Evolutionary conservation across 2,113 vertebrate genomes (phyloP).

Genomic region (Phaethon lepturus): DNA sequence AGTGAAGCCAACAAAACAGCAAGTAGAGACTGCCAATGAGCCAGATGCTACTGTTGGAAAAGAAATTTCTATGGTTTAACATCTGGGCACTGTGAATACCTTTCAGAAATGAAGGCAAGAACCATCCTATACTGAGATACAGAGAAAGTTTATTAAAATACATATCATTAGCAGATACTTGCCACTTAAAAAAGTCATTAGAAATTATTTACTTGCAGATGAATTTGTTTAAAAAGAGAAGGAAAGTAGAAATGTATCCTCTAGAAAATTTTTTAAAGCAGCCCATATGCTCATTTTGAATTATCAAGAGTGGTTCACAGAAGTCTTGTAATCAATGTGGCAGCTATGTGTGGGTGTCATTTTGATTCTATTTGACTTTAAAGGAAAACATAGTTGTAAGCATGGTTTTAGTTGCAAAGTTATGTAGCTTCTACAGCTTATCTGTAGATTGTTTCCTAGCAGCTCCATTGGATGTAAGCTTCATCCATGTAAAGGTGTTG

Average conservation of each 20-base stretch:
- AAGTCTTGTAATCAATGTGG: neutral
- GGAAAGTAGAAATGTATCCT: neutral
- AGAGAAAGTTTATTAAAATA: neutral
- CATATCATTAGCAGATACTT: neutral
- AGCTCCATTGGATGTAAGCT: neutral
- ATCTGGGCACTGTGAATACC: slow-evolving; percentile 64
- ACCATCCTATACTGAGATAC: neutral
- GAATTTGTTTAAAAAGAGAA: neutral
- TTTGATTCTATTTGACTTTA: neutral
- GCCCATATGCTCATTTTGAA: neutral
- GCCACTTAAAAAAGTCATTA: neutral
- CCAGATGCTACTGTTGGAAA: slow-evolving; percentile 75
- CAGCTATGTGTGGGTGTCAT: neutral
- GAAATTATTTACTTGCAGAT: neutral
- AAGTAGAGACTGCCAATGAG: slow-evolving; percentile 65
- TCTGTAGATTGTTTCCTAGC: neutral
- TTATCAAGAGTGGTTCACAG: neutral
- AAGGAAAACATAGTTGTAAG: neutral
- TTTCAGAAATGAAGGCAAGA: slow-evolving; percentile 46
- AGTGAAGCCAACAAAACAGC: slow-evolving; percentile 55
- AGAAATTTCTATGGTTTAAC: slow-evolving; percentile 61
- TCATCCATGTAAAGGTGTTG: neutral
- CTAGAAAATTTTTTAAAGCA: neutral
- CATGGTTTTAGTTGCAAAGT: neutral
- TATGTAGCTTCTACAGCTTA: neutral